phyloP scores from a whole-genome alignment of 2,797 vertebrate species.

The Phyllotis vaccarum region DNA sequence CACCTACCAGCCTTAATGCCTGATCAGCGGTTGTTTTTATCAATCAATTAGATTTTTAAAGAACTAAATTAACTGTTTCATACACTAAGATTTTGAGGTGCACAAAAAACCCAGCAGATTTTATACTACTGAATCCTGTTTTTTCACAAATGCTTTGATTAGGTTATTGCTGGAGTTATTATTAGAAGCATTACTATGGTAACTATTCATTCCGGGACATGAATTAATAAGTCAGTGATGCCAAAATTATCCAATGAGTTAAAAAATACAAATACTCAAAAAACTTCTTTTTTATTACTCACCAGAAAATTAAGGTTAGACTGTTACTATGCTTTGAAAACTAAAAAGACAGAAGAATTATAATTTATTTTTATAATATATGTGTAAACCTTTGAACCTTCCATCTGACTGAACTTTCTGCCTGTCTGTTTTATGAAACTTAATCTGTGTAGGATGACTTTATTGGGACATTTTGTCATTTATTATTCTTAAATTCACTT shows the following conservation, averaged over 20 bases:
- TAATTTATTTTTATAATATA: not conserved
- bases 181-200: not conserved
- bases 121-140: not conserved
- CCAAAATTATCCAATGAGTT: not conserved
- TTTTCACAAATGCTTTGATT: conserved; percentile 39
- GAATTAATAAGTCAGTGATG: not conserved
- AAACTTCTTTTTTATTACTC: conserved; percentile 11
- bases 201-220: not conserved
- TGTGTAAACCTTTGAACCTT: not conserved
- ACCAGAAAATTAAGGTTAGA: not conserved
- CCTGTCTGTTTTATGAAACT: not conserved
- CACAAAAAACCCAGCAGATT: not conserved
- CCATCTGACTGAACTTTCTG: not conserved
- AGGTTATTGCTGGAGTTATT: not conserved
- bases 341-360: not conserved
- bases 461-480: not conserved
- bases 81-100: not conserved
- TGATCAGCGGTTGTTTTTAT: not conserved
- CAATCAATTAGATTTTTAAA: not conserved
- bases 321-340: not conserved
- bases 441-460: not conserved
- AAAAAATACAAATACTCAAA: conserved; percentile 41
- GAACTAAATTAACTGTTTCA: not conserved
- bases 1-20: not conserved
- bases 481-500: not conserved